Percentiles rank a stretch among this genome's conserved stretches.
phyloP scores from a whole-genome alignment of 2,113 vertebrate species.

The Anthoscopus minutus region DNA sequence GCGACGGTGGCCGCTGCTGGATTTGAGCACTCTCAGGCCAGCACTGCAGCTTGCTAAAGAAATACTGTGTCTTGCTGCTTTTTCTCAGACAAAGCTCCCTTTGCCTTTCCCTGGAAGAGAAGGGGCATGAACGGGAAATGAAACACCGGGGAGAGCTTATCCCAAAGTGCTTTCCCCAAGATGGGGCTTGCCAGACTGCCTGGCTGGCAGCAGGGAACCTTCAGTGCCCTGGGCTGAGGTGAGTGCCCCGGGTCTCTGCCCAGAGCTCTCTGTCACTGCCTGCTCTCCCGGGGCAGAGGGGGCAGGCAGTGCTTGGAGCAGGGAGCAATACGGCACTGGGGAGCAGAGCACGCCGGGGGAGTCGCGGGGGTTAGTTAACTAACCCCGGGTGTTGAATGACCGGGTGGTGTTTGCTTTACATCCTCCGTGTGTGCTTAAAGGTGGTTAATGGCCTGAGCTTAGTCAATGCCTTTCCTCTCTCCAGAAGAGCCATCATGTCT shows the following conservation, averaged over 20 bases:
- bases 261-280: not conserved
- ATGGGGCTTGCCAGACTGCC: not conserved
- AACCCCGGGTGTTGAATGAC: not conserved
- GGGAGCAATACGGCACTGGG: rapidly evolving
- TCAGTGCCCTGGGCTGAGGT: not conserved
- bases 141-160: not conserved
- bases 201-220: rapidly evolving
- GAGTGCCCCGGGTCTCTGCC: no score
- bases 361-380: not conserved
- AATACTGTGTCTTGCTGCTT: not conserved
- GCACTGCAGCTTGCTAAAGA: not conserved
- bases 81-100: not conserved
- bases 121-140: not conserved
- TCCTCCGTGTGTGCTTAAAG: not conserved
- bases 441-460: not conserved
- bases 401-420: not conserved
- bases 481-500: not conserved
- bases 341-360: not conserved
- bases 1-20: not conserved
- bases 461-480: slow-evolving; percentile 7
- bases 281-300: not conserved
- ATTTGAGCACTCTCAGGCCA: not conserved
- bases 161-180: not conserved
- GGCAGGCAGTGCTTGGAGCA: not conserved
- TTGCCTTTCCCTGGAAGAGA: not conserved